Base-by-base conservation (phyloP, 2,797 vertebrate species). In the Lacerta agilis region DNA sequence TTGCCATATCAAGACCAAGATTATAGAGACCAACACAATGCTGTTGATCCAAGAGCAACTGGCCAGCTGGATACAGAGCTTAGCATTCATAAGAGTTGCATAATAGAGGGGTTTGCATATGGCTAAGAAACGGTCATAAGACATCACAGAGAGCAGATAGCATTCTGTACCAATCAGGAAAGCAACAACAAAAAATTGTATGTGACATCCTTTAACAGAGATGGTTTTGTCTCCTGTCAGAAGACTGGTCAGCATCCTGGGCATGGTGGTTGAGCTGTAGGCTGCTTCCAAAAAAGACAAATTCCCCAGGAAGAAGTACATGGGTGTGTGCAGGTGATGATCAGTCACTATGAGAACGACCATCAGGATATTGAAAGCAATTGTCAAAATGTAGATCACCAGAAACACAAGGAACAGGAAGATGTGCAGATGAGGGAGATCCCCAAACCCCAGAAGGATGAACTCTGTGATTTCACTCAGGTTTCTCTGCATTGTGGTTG, bases 301-400 rank as follows among this genome's bases (percentile, higher is more conserved):
- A 23, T 93, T 94, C 55, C 88, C 91, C 43, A 93, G 86, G 23
- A 95, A 94, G 73, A 92, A 91, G 49, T 92, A 94, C 93, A 94
- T 94, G 77, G 94, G 89, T 3, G 83, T 92, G 7, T 89, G 88
- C 15, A 93, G 29, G 15, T 82, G 82, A 1, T 87, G 64, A 9
- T 94, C 89, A 45, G 73, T 41, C 55, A 89, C 43, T 1, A 91
- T 91, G 1, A 95, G 84, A 29, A 94, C n/a, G 38, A 92, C 88
- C 49, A 91, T 94, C 80, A 93, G 91, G 69, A 89, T 83, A 55
- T 95, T 95, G 79, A 91, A 89, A 29, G 64, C 72, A 2, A 93
- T 67, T 2, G 92, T 94, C 64, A 75, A 55, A 20, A 94, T 25
- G 36, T 93, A 91, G 83, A 91, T 89, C 13, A n/a, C 4, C 5